phyloP scores from a whole-genome alignment of 2,113 vertebrate species.

The Ranitomeya imitator region DNA sequence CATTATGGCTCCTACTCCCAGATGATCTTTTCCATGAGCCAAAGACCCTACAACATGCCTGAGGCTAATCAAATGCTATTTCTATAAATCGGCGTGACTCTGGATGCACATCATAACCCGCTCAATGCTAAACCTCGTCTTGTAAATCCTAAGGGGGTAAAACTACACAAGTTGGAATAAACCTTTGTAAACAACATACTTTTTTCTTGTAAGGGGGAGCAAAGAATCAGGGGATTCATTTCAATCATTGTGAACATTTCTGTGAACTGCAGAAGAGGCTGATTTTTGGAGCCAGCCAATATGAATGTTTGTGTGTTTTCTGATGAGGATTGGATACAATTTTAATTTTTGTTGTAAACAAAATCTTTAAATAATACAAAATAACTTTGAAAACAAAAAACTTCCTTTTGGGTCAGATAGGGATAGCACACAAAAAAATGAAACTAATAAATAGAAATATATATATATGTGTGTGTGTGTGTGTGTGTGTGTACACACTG shows the following conservation, averaged over 20 bases:
- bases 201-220: background rate
- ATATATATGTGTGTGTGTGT: too few relatives aligned
- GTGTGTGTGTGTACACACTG: too few relatives aligned
- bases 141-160: constrained; percentile 9
- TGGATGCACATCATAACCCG: constrained; percentile 27
- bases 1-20: constrained; percentile 41
- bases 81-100: constrained; percentile 27
- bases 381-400: background rate
- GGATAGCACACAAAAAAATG: background rate
- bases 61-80: constrained; percentile 47
- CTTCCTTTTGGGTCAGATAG: background rate
- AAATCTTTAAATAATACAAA: background rate
- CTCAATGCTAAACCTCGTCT: background rate
- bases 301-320: background rate
- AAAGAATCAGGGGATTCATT: background rate
- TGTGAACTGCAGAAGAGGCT: background rate
- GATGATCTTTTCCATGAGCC: constrained; percentile 27
- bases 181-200: constrained; percentile 30
- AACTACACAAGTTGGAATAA: constrained; percentile 2
- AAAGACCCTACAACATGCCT: constrained; percentile 17
- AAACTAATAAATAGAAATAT: too few relatives aligned
- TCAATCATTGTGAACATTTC: constrained; percentile 13
- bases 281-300: background rate
- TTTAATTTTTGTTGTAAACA: background rate
- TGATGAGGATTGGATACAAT: background rate